These are phyloP conservation scores for Panthera uncia DNA, from an alignment of 2,113 vertebrate species.

Conservation along the genomic window DNA sequence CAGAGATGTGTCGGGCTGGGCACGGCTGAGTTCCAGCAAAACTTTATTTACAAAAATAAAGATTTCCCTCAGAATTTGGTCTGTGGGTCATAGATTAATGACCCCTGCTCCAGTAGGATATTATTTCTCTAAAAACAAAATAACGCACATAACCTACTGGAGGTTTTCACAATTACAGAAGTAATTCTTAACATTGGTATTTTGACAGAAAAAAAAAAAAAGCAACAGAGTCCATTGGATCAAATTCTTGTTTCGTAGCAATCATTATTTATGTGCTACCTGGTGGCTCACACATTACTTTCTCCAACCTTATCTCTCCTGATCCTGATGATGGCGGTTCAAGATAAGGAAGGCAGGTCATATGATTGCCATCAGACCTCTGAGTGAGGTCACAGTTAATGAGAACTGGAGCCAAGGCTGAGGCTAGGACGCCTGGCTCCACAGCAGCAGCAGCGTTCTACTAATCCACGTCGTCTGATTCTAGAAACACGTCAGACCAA, in stretches of 20 bases:
- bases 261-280: background rate
- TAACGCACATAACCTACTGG: background rate
- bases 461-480: background rate
- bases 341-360: background rate
- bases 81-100: background rate
- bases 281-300: background rate
- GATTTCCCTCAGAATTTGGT: background rate
- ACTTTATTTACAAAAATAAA: background rate
- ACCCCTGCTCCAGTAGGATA: background rate
- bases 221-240: background rate
- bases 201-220: background rate
- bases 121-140: background rate
- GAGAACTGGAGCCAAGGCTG: background rate
- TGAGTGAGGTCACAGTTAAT: background rate
- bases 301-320: background rate
- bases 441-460: background rate
- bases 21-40: background rate
- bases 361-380: background rate
- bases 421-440: background rate
- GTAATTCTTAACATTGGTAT: background rate
- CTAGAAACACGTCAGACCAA: background rate
- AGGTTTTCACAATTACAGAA: background rate
- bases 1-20: background rate
- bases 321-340: background rate
- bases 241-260: background rate